Evolutionary conservation across 2,113 vertebrate species (phyloP).

Genomic region (Dasyurus viverrinus): DNA sequence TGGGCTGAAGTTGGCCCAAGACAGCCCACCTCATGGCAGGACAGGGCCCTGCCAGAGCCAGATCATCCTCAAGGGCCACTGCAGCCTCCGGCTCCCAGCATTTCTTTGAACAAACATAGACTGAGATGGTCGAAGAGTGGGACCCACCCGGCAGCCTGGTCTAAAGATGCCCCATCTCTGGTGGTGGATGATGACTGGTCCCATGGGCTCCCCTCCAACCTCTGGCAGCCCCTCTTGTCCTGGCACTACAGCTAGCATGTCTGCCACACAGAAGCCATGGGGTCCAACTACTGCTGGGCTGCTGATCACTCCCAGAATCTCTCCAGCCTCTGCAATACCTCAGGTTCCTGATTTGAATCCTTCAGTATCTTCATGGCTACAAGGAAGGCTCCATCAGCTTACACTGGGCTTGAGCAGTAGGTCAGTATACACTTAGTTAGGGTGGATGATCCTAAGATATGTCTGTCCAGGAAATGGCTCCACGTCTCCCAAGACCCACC

Average conservation of each 20-base stretch:
- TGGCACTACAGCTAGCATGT: constrained; percentile 93
- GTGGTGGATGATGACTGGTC: constrained; percentile 90
- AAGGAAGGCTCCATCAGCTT: constrained; percentile 88
- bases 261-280: constrained; percentile 65
- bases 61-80: constrained; percentile 91
- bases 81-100: constrained; percentile 87
- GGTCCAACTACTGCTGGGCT: constrained; percentile 88
- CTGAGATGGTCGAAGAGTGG: constrained; percentile 94
- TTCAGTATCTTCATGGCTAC: constrained; percentile 85
- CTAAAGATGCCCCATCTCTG: constrained; percentile 83
- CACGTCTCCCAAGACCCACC: constrained; percentile 88
- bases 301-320: constrained; percentile 95
- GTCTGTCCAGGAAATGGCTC: constrained; percentile 90
- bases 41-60: constrained; percentile 90
- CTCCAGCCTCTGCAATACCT: constrained; percentile 98
- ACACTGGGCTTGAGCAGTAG: constrained; percentile 96
- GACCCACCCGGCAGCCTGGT: constrained; percentile 87
- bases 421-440: constrained; percentile 96
- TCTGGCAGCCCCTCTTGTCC: constrained; percentile 92
- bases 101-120: constrained; percentile 97
- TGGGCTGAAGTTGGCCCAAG: constrained; percentile 94
- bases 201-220: constrained; percentile 80
- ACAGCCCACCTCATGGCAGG: constrained; percentile 95
- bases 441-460: constrained; percentile 87
- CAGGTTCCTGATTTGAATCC: constrained; percentile 91